Base-by-base conservation (phyloP, 2,888 invertebrate genomes). In the Spodoptera littoralis region DNA sequence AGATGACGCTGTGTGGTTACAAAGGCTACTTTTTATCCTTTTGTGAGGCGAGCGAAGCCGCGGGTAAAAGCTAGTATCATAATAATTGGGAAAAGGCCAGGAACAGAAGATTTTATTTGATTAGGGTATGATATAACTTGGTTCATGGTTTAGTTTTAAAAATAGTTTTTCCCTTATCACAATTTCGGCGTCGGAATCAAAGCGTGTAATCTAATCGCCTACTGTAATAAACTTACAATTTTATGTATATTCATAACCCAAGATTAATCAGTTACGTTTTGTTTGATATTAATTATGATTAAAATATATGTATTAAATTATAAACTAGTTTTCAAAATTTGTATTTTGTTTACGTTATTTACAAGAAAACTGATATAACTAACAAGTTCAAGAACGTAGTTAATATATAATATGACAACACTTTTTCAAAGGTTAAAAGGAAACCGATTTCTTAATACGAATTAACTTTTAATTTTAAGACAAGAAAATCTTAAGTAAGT, bases 181-280 rank as follows among this genome's bases (percentile, higher is more conserved):
- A 27, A 27, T 3, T 4, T 27, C 27, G 27, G 27, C 4, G 27
- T 6, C 11, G 9, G 1, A 8, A 45, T 0, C 8, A 41, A 47
- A 47, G 46, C 69, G 57, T 73, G 47, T 62, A 74, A 55, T 63
- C 55, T 4, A 24, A 57, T 36, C 13, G 41, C 12, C 24, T 45
- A 42, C 6, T 8, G 6, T 8, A 36, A 36, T 36, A 0, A 8
- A 36, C 36, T 9, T 1, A 36, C 36, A 36, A 59, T 48, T 41
- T 45, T 22, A 75, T 65, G 50, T 65, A 65, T 75, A 75, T 73
- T 73, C 71, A 75, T 72, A 42, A 51, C 47, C 11, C 1, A 54
- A 61, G 24, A 57, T 46, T 56, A 63, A 75, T 59, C 24, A 61
- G 47, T 59, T 56, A 9, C 8, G 58, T 72, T 73, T 73, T 53